Evolutionary conservation across 2,797 vertebrate species (phyloP).

Genomic region (Tragopan temminckii): DNA sequence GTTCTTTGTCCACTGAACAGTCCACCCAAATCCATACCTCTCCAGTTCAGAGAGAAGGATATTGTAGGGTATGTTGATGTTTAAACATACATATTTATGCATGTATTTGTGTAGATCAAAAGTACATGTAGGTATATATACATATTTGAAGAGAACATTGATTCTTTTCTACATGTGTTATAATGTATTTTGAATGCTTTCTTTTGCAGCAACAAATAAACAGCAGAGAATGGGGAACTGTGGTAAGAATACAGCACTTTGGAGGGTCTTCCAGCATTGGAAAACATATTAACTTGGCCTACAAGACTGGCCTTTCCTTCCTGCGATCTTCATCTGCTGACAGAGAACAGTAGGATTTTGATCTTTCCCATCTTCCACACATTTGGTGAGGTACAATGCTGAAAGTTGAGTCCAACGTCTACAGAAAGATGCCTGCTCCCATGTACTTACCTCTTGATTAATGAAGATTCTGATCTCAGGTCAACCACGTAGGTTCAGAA

Average conservation of each 20-base stretch:
- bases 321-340: not conserved
- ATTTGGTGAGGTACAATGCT: not conserved
- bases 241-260: not conserved
- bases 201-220: not conserved
- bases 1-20: no score
- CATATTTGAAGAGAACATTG: not conserved
- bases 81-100: not conserved
- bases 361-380: not conserved
- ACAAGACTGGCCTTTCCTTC: not conserved
- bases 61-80: no score
- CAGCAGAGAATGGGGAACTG: not conserved
- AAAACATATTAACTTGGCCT: not conserved
- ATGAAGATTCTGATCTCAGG: not conserved
- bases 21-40: no score
- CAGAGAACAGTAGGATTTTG: not conserved
- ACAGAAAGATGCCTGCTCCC: not conserved
- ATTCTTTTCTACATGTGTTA: not conserved
- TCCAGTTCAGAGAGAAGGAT: no score
- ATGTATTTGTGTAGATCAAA: not conserved
- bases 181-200: not conserved
- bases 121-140: not conserved
- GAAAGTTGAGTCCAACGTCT: not conserved
- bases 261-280: not conserved
- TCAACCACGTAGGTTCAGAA: not conserved
- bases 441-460: not conserved